phyloP scores from a whole-genome alignment of 2,888 invertebrate genomes.

The Bombylius major region DNA sequence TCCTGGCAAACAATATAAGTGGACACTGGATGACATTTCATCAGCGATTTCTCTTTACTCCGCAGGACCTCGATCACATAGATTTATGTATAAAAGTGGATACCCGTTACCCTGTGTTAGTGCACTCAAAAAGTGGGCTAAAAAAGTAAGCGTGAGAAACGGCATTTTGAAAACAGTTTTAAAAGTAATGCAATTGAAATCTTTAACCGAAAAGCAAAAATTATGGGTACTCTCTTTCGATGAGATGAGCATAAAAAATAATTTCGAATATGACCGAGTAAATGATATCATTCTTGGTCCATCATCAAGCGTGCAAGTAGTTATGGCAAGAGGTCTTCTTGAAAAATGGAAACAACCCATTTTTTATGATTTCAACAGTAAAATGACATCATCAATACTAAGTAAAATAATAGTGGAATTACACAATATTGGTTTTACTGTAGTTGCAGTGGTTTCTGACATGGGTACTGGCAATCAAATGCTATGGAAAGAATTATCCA shows the following conservation, averaged over 20 bases:
- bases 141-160: too few species aligned
- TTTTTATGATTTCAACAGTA: constrained; percentile 1
- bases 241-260: constrained; percentile 8
- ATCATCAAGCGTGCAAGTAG: constrained; percentile 7
- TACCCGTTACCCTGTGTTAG: too few species aligned
- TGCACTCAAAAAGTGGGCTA: too few species aligned
- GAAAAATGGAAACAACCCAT: constrained; percentile 10
- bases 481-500: neutral
- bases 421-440: too few species aligned
- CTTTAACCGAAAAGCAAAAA: neutral
- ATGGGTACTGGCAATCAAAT: neutral
- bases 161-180: too few species aligned
- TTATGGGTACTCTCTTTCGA: constrained; percentile 10
- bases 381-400: neutral
- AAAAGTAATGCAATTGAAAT: too few species aligned
- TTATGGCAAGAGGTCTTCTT: constrained; percentile 6
- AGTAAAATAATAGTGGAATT: neutral
- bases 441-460: neutral
- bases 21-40: too few species aligned
- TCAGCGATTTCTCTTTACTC: too few species aligned
- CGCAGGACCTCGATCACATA: too few species aligned
- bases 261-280: constrained; percentile 1
- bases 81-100: too few species aligned
- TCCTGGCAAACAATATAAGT: too few species aligned
- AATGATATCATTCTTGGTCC: neutral